Conservation (phyloP, 1,140 invertebrate genomes). For the Planococcus citri region DNA sequence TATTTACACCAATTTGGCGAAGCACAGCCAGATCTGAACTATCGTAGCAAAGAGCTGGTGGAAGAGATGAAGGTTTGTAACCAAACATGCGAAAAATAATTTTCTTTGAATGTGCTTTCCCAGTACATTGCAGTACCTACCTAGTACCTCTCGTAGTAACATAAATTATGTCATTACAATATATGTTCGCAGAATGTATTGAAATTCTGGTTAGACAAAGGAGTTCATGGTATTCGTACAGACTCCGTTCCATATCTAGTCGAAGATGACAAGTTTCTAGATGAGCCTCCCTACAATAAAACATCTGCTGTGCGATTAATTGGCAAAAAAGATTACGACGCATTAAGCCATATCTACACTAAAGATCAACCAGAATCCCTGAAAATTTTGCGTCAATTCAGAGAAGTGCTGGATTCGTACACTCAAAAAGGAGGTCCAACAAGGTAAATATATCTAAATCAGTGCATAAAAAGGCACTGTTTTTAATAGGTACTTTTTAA, state of each 20-base stretch:
- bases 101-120: too few relatives aligned
- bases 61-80: conserved; percentile 46
- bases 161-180: too few relatives aligned
- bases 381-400: conserved; percentile 48
- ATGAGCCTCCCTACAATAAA: conserved; percentile 30
- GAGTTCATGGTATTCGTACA: conserved; percentile 56
- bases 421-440: conserved; percentile 27
- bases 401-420: conserved; percentile 47
- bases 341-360: conserved; percentile 44
- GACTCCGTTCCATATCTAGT: conserved; percentile 42
- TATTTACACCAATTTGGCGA: conserved; percentile 59
- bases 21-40: conserved; percentile 63
- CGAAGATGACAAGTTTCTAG: conserved; percentile 34
- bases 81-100: too few relatives aligned
- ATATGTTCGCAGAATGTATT: conserved; percentile 37
- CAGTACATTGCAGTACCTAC: too few relatives aligned
- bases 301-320: neutral
- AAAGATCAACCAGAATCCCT: conserved; percentile 45
- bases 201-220: conserved; percentile 49
- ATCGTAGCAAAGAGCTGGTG: conserved; percentile 44
- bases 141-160: too few relatives aligned
- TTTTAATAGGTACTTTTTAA: too few relatives aligned
- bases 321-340: neutral
- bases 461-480: too few relatives aligned
- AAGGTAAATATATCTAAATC: conserved; percentile 13